Percentiles rank a stretch among this genome's conserved stretches.
These are phyloP conservation scores for Polydrusus cervinus DNA, from an alignment of 2,888 invertebrate species.

Conservation along the genomic window DNA sequence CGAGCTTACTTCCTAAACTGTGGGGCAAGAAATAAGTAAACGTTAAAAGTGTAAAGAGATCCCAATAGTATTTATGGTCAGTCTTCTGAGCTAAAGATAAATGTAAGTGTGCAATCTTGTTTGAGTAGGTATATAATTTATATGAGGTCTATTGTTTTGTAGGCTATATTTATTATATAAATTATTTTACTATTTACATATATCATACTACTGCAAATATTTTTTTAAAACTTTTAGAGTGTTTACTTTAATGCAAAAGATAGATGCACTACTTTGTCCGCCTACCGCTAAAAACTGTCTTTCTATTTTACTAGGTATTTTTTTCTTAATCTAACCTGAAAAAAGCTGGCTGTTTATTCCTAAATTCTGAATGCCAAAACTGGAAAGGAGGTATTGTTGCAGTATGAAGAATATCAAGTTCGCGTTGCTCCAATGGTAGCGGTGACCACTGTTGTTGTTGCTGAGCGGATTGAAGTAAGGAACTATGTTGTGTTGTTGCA, in stretches of 20 bases:
- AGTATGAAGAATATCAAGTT: conserved; percentile 88
- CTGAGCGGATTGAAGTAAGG: conserved; percentile 78
- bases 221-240: no score
- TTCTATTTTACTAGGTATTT: no score
- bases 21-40: conserved; percentile 8
- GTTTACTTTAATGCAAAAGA: no score
- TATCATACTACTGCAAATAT: no score
- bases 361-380: conserved; percentile 95
- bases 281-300: no score
- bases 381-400: conserved; percentile 92
- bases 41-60: background rate
- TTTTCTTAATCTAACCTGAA: conserved; percentile 69
- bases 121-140: no score
- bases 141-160: no score
- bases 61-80: background rate
- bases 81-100: no score
- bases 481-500: conserved; percentile 73
- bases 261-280: no score
- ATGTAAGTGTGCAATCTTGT: no score
- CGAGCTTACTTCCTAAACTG: conserved; percentile 46
- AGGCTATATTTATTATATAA: no score
- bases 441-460: conserved; percentile 83
- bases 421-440: conserved; percentile 82
- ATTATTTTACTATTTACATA: no score
- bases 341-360: conserved; percentile 92